Evolutionary conservation across 1,140 invertebrate species (phyloP), one percentile per base, ranked within the genome.

Genomic region (Nylanderia fulva): DNA sequence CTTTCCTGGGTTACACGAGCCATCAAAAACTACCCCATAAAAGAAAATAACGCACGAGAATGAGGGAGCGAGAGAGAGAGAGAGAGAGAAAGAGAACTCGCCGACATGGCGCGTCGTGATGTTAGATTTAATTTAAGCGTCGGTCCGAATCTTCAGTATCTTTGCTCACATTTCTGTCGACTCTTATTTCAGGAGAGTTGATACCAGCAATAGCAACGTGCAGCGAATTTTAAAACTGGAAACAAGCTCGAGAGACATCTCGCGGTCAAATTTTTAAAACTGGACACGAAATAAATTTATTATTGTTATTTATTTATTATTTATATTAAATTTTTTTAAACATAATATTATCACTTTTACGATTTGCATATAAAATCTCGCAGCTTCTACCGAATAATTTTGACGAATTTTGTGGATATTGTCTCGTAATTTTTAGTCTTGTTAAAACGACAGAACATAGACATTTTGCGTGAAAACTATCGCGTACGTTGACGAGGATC

Each of bases 111-210:
- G 58, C 42, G n/a, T 11, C 21, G 58, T 36, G 80, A 71, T 39
- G 66, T 72, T 82, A 60, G 66, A 82, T 82, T 82, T 80, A 80
- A 80, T 80, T 82, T 58, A 82, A 82, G 66, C 77, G 36, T 71
- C 75, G 42, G 52, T 82, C 36, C 39, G 66, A 82, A 82, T 82
- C 77, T 58, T 60, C n/a, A 58, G 52, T 52, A 36, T 72, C 77
- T 39, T 82, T 27, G 77, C 36, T 39, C 39, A 15, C 52, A 58
- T 82, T 71, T 64, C 24, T 33, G 52, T 36, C 77, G 76, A 69
- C 63, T 58, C 63, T 58, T 80, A 64, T 80, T 82, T 52, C 77
- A 36, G 52, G 77, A 42, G 52, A 80, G 33, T 82, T 72, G 48
- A 72, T 82, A 72, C 36, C 66, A 82, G 24, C 39, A 54, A 36